Evolutionary conservation across 2,797 vertebrate genomes (phyloP).

Genomic region (Halcyon badia): DNA sequence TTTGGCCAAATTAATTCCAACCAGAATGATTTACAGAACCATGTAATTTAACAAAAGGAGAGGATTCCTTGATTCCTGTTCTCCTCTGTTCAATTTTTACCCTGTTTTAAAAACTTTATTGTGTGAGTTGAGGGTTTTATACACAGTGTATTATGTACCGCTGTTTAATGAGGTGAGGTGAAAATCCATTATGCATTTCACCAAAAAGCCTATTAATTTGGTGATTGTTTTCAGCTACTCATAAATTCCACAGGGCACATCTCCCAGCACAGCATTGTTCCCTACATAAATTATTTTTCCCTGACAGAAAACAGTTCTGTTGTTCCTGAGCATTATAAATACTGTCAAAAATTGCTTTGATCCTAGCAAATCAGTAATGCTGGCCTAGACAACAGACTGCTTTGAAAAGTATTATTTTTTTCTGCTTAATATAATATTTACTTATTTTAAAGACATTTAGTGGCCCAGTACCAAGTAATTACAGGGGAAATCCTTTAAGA

Average conservation of each 20-base stretch:
- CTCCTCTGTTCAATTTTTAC: neutral
- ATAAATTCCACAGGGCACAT: constrained; percentile 12
- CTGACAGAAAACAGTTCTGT: neutral
- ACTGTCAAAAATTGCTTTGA: neutral
- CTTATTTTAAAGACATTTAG: neutral
- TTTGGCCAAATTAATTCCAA: neutral
- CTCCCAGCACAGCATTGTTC: neutral
- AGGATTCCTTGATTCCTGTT: neutral
- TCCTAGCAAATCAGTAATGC: neutral
- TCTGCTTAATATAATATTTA: neutral
- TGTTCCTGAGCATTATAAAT: neutral
- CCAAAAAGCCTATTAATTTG: neutral
- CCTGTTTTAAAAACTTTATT: neutral
- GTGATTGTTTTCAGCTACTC: constrained; percentile 12
- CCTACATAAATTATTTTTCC: neutral
- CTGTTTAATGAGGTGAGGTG: constrained; percentile 42
- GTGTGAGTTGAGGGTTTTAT: neutral
- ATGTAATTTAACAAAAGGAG: neutral
- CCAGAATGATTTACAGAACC: neutral
- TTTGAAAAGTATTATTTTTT: neutral
- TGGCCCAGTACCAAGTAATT: neutral
- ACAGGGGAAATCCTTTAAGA: neutral
- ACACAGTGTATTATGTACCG: neutral
- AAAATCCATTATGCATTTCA: constrained; percentile 40
- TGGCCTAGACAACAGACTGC: neutral